These are phyloP conservation scores for Trididemnum clinides DNA, from an alignment of 23 tunicate genomes.

Conservation along the genomic window DNA sequence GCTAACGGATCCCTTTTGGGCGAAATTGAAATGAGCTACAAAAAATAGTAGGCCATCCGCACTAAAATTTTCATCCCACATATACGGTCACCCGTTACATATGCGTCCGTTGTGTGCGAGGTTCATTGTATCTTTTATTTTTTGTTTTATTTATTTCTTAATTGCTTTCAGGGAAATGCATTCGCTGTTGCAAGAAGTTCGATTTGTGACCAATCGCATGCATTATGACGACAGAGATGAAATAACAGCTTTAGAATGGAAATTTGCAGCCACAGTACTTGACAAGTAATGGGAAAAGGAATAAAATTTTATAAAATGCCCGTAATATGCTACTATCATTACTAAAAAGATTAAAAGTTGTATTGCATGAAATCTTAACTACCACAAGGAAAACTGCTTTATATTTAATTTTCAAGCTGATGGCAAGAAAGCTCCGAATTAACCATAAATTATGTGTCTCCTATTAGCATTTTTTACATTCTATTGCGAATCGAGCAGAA, in stretches of 20 bases:
- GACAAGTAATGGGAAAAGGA: conserved; percentile 55
- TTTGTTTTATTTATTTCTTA: background rate
- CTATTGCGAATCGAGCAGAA: too few species aligned
- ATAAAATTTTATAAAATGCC: background rate
- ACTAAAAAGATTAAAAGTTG: background rate
- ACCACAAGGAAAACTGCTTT: background rate
- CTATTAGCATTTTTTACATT: too few species aligned
- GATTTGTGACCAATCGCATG: conserved; percentile 65
- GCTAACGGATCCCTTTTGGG: too few species aligned
- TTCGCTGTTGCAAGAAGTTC: conserved; percentile 47
- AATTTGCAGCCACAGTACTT: conserved; percentile 83
- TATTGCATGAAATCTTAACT: background rate
- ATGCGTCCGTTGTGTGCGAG: too few species aligned
- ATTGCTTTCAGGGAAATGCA: conserved; percentile 51
- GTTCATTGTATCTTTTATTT: too few species aligned
- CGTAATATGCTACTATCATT: background rate
- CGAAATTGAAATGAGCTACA: too few species aligned
- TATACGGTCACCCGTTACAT: too few species aligned
- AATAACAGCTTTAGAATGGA: conserved; percentile 73
- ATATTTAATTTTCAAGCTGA: too few species aligned
- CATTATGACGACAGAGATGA: conserved; percentile 84
- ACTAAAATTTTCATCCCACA: too few species aligned
- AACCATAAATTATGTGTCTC: too few species aligned
- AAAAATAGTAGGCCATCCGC: too few species aligned
- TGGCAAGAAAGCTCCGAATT: too few species aligned